Base-by-base conservation (phyloP, 1,140 invertebrate genomes). In the Aphis craccivora region DNA sequence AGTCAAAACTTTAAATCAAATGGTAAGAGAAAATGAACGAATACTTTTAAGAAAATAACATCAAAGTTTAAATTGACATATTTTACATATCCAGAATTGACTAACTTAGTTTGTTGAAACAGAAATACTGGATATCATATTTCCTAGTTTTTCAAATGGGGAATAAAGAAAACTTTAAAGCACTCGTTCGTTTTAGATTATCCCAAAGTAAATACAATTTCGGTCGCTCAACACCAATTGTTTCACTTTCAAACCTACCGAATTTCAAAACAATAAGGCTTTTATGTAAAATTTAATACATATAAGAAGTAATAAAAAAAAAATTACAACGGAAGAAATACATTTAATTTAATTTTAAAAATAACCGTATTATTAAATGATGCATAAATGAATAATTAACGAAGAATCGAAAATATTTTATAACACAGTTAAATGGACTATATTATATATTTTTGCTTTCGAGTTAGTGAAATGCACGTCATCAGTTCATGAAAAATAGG, bases 11-110 rank as follows among this genome's bases (percentile, higher is more conserved):
- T 40, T 37, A 55, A 90, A 90, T 90, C 51, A 60, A 53, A 55
- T 40, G n/a, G 51, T 6, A 25, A 23, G 11, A 37, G 35, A 55
- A 60, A 55, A n/a, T 55, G 23, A 90, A 90, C n/a, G 1, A 88
- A 88, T 51, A 55, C 30, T 89, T 45, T 89, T 40, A 90, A 30
- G 53, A 88, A 51, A 88, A 88, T 18, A 88, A 88, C n/a, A 25
- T 40, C 9, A 25, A 90, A 90, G 35, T 55, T 53, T 37, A 55
- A 90, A 90, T 40, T 55, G 35, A 40, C 51, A 60, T 90, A n/a
- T 76, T 76, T 90, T 90, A 90, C 89, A n/a, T 90, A 40, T 60
- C 30, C 5, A 60, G 55, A 60, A 22, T 89, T 37, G n/a, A 53
- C 20, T 22, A 53, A 35, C 22, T 86, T 40, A 86, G 40, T 89